phyloP scores from a whole-genome alignment of 2,888 invertebrate species.

The Chloromyia formosa region DNA sequence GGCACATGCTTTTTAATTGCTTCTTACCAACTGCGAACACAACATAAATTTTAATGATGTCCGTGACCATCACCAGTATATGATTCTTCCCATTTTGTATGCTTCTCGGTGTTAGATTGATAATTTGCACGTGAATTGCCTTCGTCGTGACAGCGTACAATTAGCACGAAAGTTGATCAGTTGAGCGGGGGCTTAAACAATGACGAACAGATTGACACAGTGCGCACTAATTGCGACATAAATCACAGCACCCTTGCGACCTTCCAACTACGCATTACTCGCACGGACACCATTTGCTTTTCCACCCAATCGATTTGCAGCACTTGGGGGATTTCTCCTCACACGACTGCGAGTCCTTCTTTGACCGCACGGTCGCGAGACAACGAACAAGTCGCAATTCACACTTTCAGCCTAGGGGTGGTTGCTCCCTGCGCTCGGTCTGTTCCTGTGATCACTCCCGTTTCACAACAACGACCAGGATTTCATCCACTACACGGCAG shows the following conservation, averaged over 20 bases:
- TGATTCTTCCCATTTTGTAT: slow-evolving; percentile 80
- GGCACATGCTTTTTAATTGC: not conserved
- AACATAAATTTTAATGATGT: slow-evolving; percentile 26
- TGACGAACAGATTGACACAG: not conserved
- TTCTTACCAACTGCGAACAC: not conserved
- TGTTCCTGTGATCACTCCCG: no score
- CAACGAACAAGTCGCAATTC: slow-evolving; percentile 21
- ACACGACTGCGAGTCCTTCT: slow-evolving; percentile 19
- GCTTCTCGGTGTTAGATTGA: slow-evolving; percentile 82
- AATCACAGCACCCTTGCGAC: slow-evolving; percentile 5
- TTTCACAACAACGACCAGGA: not conserved
- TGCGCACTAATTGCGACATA: slow-evolving; percentile 5
- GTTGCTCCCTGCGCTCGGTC: not conserved
- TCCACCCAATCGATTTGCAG: slow-evolving; percentile 23
- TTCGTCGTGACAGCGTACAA: not conserved
- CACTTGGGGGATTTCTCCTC: not conserved
- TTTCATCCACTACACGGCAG: not conserved
- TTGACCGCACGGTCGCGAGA: not conserved
- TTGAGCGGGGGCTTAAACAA: not conserved
- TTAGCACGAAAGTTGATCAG: slow-evolving; percentile 12
- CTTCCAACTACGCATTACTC: slow-evolving; percentile 26
- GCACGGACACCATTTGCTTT: not conserved
- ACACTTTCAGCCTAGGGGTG: not conserved
- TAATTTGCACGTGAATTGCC: slow-evolving; percentile 78
- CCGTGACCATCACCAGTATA: slow-evolving; percentile 49